phyloP scores from a whole-genome alignment of 2,113 vertebrate species.

The Marcusenius ussheri region DNA sequence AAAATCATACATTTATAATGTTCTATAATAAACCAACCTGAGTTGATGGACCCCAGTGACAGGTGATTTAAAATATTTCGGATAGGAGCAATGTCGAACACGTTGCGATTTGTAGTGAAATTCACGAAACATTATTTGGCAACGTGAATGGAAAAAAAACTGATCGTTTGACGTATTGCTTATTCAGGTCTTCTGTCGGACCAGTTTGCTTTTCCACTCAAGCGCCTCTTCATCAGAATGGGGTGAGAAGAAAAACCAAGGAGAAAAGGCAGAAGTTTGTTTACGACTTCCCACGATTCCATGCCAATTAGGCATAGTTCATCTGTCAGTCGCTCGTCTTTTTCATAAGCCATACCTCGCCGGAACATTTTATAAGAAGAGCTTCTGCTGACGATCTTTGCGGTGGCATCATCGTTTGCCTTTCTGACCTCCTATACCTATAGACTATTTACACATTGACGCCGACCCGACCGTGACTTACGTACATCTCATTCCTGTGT shows the following conservation, averaged over 20 bases:
- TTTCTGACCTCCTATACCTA: background rate
- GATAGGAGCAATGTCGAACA: background rate
- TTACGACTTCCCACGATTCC: slow-evolving; percentile 70
- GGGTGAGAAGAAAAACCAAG: slow-evolving; percentile 49
- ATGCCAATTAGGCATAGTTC: slow-evolving; percentile 62
- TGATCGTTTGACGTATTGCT: slow-evolving; percentile 43
- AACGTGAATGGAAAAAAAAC: slow-evolving; percentile 33
- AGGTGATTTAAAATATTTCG: background rate
- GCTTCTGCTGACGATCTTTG: background rate
- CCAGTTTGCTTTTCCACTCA: slow-evolving; percentile 51
- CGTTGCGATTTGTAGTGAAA: background rate
- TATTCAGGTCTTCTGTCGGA: slow-evolving; percentile 42
- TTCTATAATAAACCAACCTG: background rate
- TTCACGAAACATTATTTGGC: background rate
- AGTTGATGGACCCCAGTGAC: background rate
- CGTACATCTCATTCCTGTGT: background rate
- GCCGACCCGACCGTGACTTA: background rate
- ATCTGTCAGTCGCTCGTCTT: slow-evolving; percentile 61
- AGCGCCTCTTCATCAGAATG: slow-evolving; percentile 53
- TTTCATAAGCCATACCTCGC: slow-evolving; percentile 60
- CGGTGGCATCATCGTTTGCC: background rate
- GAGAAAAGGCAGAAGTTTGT: slow-evolving; percentile 68
- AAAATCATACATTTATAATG: background rate
- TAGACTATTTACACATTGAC: background rate
- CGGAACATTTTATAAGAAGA: slow-evolving; percentile 32